Evolutionary conservation across 2,888 invertebrate species (phyloP).

Genomic region (Slavum lentiscoides): DNA sequence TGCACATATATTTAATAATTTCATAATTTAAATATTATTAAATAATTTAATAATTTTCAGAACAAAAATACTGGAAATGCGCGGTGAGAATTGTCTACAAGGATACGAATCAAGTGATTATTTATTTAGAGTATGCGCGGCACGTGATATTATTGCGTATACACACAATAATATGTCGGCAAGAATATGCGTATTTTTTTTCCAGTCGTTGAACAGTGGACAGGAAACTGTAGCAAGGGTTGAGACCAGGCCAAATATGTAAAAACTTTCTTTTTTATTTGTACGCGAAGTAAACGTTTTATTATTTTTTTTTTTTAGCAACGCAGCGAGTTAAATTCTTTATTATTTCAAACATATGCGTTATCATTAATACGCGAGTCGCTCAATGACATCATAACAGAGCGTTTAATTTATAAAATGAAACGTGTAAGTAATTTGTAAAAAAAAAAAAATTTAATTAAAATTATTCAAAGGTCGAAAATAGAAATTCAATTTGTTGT

Average conservation of each 20-base stretch:
- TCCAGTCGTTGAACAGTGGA: slow-evolving; percentile 38
- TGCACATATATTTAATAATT: too few relatives aligned
- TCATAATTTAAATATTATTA: too few relatives aligned
- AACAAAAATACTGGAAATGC: background rate
- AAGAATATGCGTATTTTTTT: slow-evolving; percentile 43
- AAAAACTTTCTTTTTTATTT: slow-evolving; percentile 36
- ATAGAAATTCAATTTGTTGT: background rate
- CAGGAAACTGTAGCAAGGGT: slow-evolving; percentile 5
- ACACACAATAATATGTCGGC: slow-evolving; percentile 25
- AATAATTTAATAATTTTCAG: too few relatives aligned
- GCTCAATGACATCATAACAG: background rate
- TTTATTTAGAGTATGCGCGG: slow-evolving; percentile 31
- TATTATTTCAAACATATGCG: background rate
- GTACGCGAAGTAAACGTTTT: background rate
- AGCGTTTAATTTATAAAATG: too few relatives aligned
- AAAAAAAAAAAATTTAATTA: too few relatives aligned
- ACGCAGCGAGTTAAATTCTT: background rate
- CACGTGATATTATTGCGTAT: background rate
- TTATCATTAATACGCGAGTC: background rate
- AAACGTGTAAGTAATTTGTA: too few relatives aligned
- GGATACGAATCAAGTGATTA: slow-evolving; percentile 10
- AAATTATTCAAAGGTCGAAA: too few relatives aligned
- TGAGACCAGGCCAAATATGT: slow-evolving; percentile 31
- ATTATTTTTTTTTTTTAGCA: background rate
- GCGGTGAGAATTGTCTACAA: background rate